Evolutionary conservation across 2,888 invertebrate genomes (phyloP).

Genomic region (Oligia latruncula): DNA sequence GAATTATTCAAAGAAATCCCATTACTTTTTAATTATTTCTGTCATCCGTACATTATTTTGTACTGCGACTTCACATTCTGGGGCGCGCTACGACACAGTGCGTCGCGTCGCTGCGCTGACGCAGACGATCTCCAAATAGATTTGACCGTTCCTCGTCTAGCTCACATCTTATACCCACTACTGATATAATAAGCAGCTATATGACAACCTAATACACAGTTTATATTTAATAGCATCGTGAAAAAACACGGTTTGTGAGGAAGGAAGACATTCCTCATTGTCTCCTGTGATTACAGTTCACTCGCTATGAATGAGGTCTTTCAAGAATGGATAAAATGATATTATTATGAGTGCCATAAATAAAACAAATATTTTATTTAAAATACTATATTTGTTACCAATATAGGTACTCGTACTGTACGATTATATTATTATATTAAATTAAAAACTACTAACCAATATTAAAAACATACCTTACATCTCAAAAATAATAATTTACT

Average conservation of each 20-base stretch:
- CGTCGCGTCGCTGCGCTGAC: constrained; percentile 69
- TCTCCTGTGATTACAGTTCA: constrained; percentile 42
- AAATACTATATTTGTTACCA: constrained; percentile 85
- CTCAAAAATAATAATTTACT: constrained; percentile 90
- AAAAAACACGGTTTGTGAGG: constrained; percentile 56
- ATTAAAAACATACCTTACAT: constrained; percentile 89
- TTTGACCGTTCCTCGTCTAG: constrained; percentile 78
- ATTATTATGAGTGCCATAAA: constrained; percentile 40
- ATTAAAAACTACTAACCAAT: constrained; percentile 88
- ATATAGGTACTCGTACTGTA: constrained; percentile 82
- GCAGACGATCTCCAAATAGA: constrained; percentile 83
- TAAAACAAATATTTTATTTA: constrained; percentile 73
- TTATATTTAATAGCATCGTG: constrained; percentile 60
- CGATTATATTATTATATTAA: constrained; percentile 87
- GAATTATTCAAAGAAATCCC: constrained; percentile 47
- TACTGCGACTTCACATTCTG: constrained; percentile 66
- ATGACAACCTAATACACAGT: constrained; percentile 64
- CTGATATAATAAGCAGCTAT: constrained; percentile 66
- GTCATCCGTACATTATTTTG: constrained; percentile 38
- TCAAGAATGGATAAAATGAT: constrained; percentile 14
- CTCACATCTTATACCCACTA: constrained; percentile 62
- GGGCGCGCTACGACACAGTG: constrained; percentile 66
- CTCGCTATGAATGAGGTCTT: background rate
- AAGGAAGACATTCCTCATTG: constrained; percentile 80
- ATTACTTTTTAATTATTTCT: constrained; percentile 52